Evolutionary conservation across 2,888 invertebrate species (phyloP), one percentile per base, ranked within the genome.

Genomic region (Synergus umbraculus): DNA sequence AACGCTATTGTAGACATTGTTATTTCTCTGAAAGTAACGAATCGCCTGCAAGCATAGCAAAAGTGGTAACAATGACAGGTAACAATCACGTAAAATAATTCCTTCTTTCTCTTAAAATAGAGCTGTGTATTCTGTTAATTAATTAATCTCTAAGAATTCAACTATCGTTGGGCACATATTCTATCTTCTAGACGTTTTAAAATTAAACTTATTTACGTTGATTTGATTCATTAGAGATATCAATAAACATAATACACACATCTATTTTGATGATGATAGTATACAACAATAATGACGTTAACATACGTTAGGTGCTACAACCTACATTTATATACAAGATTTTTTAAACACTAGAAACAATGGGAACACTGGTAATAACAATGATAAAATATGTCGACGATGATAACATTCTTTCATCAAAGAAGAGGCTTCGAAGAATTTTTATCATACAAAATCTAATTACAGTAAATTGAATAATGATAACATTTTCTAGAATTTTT

Each of bases 301-400:
- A 73, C 37, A 73, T 49, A 49, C 54, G 54, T 73, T 54, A 73
- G n/a, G 37, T n/a, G 29, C 49, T 73, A 54, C 4, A 73, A 54
- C 18, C 54, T 73, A 73, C 54, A 37, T 73, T 73, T 73, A 73
- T 73, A 73, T 73, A 73, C 73, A 73, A n/a, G 49, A n/a, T 69
- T 73, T 2, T 69, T 69, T 46, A 73, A 73, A 73, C n/a, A 54
- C 49, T 73, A 73, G 12, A 66, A 73, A 54, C 73, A 73, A 54
- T 73, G 54, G 54, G 37, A 73, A 73, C 73, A 73, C 73, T 73
- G 73, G 49, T 73, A 37, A 73, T 73, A 73, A 73, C 73, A 73
- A 76, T 66, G 78, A 81, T 79, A 81, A 82, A 82, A 78, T 82
- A 79, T 79, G 77, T 58, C 65, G 54, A 46, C 73, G 82, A 82